phyloP scores from a whole-genome alignment of 2,888 invertebrate species.

The Chouioia cunea region DNA sequence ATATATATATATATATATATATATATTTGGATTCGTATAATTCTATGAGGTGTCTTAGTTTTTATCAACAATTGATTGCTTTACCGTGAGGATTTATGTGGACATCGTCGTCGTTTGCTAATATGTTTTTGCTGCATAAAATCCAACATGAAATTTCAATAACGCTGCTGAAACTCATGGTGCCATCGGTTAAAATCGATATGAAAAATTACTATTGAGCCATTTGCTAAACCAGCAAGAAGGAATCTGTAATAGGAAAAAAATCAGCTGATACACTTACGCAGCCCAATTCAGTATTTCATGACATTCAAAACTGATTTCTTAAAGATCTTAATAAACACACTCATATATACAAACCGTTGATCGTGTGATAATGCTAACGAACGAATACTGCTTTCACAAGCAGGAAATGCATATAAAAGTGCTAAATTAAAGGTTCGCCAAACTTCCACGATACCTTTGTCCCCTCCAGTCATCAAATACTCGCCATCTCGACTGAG shows the following conservation, averaged over 20 bases:
- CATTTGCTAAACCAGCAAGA: conserved; percentile 95
- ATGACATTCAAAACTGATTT: not conserved
- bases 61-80: not conserved
- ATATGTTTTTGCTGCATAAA: conserved; percentile 32
- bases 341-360: conserved; percentile 79
- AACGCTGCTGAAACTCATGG: conserved; percentile 95
- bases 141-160: conserved; percentile 71
- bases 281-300: no score
- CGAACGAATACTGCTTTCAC: conserved; percentile 94
- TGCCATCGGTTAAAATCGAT: conserved; percentile 99
- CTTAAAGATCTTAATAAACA: not conserved
- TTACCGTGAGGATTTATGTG: conserved; percentile 31
- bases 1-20: no score
- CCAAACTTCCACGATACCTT: conserved; percentile 98
- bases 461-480: conserved; percentile 96
- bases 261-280: not conserved
- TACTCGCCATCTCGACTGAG: conserved; percentile 99
- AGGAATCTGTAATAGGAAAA: conserved; percentile 80
- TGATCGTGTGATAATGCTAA: conserved; percentile 98
- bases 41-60: no score
- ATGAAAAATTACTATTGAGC: conserved; percentile 98
- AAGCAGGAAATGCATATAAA: conserved; percentile 97
- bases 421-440: conserved; percentile 96
- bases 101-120: conserved; percentile 36
- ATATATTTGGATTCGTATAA: no score